phyloP scores from a whole-genome alignment of 64 coral and sea anemone genomes.

The Actinia equina region DNA sequence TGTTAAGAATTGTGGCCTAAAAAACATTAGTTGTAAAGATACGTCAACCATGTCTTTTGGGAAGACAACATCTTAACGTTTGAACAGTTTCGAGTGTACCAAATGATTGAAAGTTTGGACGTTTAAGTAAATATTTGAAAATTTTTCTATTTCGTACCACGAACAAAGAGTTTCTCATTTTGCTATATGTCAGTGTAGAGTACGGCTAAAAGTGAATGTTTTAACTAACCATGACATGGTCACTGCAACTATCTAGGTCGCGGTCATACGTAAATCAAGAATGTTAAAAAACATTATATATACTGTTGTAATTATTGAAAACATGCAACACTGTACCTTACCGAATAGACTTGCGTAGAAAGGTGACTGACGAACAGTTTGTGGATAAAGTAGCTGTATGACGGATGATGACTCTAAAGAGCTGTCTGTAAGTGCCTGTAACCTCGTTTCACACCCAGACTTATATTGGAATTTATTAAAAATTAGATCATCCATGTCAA shows the following conservation, averaged over 20 bases:
- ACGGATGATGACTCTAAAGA: background rate
- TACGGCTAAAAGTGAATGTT: too few relatives aligned
- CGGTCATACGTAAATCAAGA: too few relatives aligned
- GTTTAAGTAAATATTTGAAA: background rate
- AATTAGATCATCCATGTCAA: slow-evolving; percentile 14
- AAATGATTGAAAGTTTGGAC: background rate
- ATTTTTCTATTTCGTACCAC: background rate
- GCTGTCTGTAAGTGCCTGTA: background rate
- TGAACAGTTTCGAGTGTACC: background rate
- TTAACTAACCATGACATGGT: too few relatives aligned
- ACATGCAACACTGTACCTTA: too few relatives aligned
- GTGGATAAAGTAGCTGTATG: too few relatives aligned
- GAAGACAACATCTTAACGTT: background rate
- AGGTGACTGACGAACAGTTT: too few relatives aligned
- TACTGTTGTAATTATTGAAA: too few relatives aligned
- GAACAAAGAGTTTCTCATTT: too few relatives aligned
- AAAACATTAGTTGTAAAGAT: background rate
- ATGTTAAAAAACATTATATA: too few relatives aligned
- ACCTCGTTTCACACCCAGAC: background rate
- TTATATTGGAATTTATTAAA: slow-evolving; percentile 19
- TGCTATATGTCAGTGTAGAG: too few relatives aligned
- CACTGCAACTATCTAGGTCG: too few relatives aligned
- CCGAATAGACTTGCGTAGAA: too few relatives aligned
- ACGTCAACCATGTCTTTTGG: background rate
- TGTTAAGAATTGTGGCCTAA: background rate